Conservation (phyloP, 2,888 invertebrate species). For the Xanthorhoe designata region DNA sequence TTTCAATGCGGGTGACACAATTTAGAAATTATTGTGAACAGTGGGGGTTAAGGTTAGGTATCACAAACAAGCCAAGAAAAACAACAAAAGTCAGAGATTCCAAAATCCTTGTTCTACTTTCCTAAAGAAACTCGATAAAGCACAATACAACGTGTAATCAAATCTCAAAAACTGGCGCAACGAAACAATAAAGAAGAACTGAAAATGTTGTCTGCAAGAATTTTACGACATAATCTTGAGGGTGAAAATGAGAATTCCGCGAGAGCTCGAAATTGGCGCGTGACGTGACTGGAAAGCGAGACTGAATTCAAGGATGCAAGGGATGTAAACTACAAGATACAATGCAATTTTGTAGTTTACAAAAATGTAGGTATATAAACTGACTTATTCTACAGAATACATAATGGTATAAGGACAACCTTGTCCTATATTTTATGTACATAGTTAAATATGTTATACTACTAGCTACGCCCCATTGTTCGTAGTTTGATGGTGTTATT, state of each 20-base stretch:
- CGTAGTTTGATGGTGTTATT: no score
- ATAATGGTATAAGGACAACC: no score
- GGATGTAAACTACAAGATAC: background rate
- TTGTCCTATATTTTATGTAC: no score
- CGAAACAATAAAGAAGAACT: constrained; percentile 6
- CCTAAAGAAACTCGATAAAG: background rate
- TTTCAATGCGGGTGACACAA: no score
- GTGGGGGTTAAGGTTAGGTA: no score
- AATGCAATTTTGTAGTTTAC: background rate
- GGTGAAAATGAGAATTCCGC: constrained; percentile 20
- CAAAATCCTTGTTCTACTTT: background rate
- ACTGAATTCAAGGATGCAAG: background rate
- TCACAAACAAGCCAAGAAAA: no score
- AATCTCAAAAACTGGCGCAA: constrained; percentile 9
- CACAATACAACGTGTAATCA: constrained; percentile 4
- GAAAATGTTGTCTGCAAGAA: constrained; percentile 11
- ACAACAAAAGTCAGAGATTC: background rate
- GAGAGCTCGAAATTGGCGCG: constrained; percentile 6
- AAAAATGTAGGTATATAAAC: no score
- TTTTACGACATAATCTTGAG: constrained; percentile 22
- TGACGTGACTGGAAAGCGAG: constrained; percentile 7
- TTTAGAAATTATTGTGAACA: no score
- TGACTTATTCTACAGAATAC: no score
- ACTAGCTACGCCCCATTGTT: no score
- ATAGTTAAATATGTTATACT: no score